Evolutionary conservation across 2,113 vertebrate species (phyloP).

Genomic region (Cololabis saira): DNA sequence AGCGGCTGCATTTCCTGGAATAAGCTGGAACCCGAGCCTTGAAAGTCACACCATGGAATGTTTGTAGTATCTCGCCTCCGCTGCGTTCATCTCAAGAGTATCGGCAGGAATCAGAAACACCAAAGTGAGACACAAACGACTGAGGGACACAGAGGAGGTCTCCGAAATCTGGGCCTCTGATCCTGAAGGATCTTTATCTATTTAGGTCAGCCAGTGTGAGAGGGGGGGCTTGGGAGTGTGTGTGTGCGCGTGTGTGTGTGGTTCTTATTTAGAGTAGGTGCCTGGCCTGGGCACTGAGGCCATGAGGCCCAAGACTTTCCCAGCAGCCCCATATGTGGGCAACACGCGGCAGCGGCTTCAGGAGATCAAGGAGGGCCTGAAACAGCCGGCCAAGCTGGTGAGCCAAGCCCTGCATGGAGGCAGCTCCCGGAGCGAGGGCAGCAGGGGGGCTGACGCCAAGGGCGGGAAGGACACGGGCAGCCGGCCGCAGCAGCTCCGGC

Average conservation of each 20-base stretch:
- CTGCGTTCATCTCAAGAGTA: constrained; percentile 17
- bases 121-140: constrained; percentile 29
- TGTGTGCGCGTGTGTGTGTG: constrained; percentile 24
- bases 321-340: constrained; percentile 94
- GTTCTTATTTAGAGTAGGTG: constrained; percentile 48
- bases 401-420: constrained; percentile 86
- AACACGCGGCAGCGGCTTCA: constrained; percentile 96
- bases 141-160: constrained; percentile 31
- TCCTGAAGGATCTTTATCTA: constrained; percentile 50
- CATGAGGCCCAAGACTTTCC: constrained; percentile 99
- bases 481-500: constrained; percentile 91
- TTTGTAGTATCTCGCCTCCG: constrained; percentile 61
- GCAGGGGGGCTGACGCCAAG: constrained; percentile 85
- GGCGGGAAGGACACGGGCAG: constrained; percentile 87
- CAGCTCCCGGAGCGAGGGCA: constrained; percentile 79
- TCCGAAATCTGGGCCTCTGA: constrained; percentile 35
- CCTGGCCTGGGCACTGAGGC: constrained; percentile 55
- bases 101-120: constrained; percentile 26
- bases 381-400: constrained; percentile 92
- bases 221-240: constrained; percentile 12
- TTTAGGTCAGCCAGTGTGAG: constrained; percentile 49
- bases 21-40: constrained; percentile 77
- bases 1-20: constrained; percentile 73
- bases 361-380: constrained; percentile 97
- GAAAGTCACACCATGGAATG: constrained; percentile 71